These are phyloP conservation scores for Tipula unca DNA, from an alignment of 2,888 invertebrate species.

Conservation along the genomic window DNA sequence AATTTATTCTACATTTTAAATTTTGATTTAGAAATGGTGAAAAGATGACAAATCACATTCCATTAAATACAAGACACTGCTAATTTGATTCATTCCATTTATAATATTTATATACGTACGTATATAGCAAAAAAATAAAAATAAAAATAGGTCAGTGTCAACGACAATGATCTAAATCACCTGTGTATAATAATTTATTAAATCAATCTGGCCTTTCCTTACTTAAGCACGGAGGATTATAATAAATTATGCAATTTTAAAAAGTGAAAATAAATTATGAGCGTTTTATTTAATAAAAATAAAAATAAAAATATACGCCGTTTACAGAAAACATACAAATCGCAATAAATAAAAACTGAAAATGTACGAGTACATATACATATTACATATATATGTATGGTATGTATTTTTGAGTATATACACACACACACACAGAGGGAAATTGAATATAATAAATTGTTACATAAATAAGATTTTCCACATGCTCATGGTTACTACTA, in stretches of 20 bases:
- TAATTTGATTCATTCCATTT: background rate
- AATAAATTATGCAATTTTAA: conserved; percentile 8
- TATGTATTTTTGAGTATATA: too few species aligned
- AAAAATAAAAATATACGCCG: background rate
- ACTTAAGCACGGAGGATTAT: background rate
- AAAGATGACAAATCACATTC: background rate
- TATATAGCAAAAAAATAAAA: too few species aligned
- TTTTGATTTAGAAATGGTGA: background rate
- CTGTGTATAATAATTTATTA: conserved; percentile 8
- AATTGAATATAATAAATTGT: conserved; percentile 8
- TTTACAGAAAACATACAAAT: background rate
- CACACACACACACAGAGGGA: background rate
- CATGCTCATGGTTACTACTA: background rate
- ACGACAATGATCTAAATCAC: background rate
- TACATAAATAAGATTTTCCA: conserved; percentile 3
- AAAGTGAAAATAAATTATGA: conserved; percentile 8
- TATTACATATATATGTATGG: too few species aligned
- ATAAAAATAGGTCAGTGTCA: background rate
- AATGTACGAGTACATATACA: background rate
- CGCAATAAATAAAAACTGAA: background rate
- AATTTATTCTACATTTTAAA: too few species aligned
- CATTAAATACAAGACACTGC: background rate
- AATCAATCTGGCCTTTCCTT: background rate
- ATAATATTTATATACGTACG: background rate
- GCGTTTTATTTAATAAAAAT: background rate